phyloP scores from a whole-genome alignment of 2,888 invertebrate genomes.

The Erannis defoliaria region DNA sequence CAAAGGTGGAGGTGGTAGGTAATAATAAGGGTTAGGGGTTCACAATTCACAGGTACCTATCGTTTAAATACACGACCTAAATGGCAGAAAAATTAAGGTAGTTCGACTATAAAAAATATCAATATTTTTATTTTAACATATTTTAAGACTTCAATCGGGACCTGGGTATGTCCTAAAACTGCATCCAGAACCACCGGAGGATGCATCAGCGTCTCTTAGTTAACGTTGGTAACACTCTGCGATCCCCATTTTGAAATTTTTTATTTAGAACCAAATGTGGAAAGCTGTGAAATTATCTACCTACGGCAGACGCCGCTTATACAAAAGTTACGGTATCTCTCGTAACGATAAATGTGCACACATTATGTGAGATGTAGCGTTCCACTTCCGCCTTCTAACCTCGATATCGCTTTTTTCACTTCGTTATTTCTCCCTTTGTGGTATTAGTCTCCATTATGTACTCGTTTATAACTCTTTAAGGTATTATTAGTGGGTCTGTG shows the following conservation, averaged over 20 bases:
- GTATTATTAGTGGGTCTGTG: neutral
- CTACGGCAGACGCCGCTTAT: neutral
- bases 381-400: slow-evolving; percentile 16
- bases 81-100: too few species aligned
- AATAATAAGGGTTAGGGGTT: neutral
- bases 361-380: slow-evolving; percentile 21
- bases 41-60: too few species aligned
- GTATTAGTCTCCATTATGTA: slow-evolving; percentile 28
- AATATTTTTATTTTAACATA: too few species aligned
- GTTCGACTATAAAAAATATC: too few species aligned
- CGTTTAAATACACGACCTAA: neutral
- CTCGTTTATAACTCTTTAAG: slow-evolving; percentile 25
- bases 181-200: too few species aligned
- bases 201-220: too few species aligned
- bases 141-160: too few species aligned
- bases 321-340: slow-evolving; percentile 6
- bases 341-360: slow-evolving; percentile 27
- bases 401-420: slow-evolving; percentile 42
- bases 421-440: slow-evolving; percentile 35
- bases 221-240: too few species aligned
- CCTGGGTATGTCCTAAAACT: too few species aligned
- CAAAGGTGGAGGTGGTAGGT: slow-evolving; percentile 12
- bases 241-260: neutral
- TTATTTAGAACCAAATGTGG: neutral
- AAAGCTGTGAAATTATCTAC: neutral